Base-by-base conservation (phyloP, 2,888 invertebrate genomes). In the Mythimna ferrago region DNA sequence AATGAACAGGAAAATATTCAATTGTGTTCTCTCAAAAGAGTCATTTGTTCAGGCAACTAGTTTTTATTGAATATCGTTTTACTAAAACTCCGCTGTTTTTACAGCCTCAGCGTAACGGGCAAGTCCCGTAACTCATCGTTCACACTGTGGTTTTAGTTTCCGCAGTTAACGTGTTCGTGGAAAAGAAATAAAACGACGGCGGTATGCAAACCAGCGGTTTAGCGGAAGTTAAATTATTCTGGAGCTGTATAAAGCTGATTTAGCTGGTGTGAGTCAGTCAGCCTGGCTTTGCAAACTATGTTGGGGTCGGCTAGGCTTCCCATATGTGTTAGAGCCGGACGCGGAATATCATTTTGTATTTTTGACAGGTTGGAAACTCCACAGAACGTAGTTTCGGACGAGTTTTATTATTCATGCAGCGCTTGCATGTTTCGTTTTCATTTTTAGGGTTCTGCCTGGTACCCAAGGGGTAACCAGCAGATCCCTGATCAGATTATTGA, bases 51-150 rank as follows among this genome's bases (percentile, higher is more conserved):
- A 9, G 16, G 1, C 6, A n/a, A 7, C 51, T 26, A 11, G 2
- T 53, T 53, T 32, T 62, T 65, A 44, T 38, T 54, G 6, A 56
- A 76, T 26, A 56, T 48, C n/a, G 35, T 7, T 60, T 77, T 16
- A 16, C 7, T 6, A 10, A 10, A 60, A 57, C 19, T 10, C 61
- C 85, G 80, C 83, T 76, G 67, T 71, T 76, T 78, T 83, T 14
- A 71, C 69, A 71, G 73, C 86, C 76, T 67, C 74, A 41, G 35
- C 9, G 51, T 73, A 74, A 70, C 68, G 51, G 83, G 73, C 80
- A 84, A 87, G 89, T 90, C 88, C 90, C 90, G 89, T 90, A 91
- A 89, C 72, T 83, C 83, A 85, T 87, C 87, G 83, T 84, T 88
- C 85, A 86, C 84, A 82, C 78, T 86, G 90, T 83, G 89, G 91